Evolutionary conservation across 2,113 vertebrate genomes (phyloP), one percentile per base, ranked within the genome.

Genomic region (Myodes glareolus): DNA sequence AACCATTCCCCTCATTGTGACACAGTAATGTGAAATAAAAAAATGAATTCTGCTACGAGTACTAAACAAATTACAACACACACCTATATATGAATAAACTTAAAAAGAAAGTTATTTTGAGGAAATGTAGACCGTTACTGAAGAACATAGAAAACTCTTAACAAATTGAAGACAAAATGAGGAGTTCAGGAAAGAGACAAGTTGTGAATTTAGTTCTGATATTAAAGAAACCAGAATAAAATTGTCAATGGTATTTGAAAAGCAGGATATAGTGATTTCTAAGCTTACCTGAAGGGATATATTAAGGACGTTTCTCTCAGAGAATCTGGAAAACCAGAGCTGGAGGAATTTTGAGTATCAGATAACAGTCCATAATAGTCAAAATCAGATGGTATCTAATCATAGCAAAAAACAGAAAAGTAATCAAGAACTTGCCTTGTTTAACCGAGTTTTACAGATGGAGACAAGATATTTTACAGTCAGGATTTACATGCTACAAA

Each of bases 141-240:
- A 42, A 5, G 42, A 12, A 78, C 47, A 75, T 3, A 75, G 14
- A 73, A 85, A 90, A 42, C 73, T 1, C 9, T 65, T 78, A 88
- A 89, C 61, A 85, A 55, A 91, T 4, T 3, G 55, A 47, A 52
- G 8, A 50, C 78, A 87, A 47, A 55, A 86, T 47, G 33, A 92
- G 65, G 68, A 76, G 1, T n/a, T 23, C 31, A 61, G 19, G 7
- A 81, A 92, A 29, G 4, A 42, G 1, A 84, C n/a, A n/a, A 58
- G 33, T 13, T 82, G 75, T 70, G 21, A 94, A 47, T 82, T 86
- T 72, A 92, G 92, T 67, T 67, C 75, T 76, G 13, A 68, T 21
- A 36, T 42, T 9, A 67, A 84, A 93, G 39, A 3, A 91, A 29
- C 63, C 31, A 58, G 42, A 73, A 42, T 7, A 36, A 91, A 65